Evolutionary conservation across 2,888 invertebrate genomes (phyloP), one percentile per base, ranked within the genome.

Genomic region (Cheilosia variabilis): DNA sequence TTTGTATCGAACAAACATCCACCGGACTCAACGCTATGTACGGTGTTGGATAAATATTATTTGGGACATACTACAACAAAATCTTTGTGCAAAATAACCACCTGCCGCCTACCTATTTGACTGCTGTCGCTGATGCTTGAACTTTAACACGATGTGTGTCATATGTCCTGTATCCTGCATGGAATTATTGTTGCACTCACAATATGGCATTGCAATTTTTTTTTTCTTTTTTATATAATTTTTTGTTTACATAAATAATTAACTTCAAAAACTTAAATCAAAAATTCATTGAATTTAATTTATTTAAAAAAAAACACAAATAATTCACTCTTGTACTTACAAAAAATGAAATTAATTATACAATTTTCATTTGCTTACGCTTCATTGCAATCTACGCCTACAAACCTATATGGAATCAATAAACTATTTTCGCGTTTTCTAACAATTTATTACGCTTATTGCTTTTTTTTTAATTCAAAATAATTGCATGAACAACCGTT

Each of bases 121-220:
- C 75, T 79, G 65, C 58, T 75, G 65, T 47, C 50, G 65, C 58
- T 69, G 84, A 71, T 72, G 66, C 80, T 79, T 80, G 50, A 75
- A 75, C 55, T 60, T 75, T 31, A 86, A 55, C 27, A 72, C 52
- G 58, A 75, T 53, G 55, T 65, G 27, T 50, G 71, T 71, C 58
- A 52, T 53, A 76, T 72, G 58, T 69, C 57, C 53, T 63, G 73
- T 58, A 37, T 58, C 66, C 43, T 80, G 86, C 86, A 86, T 86
- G 79, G 60, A 34, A 68, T 65, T 75, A 71, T 79, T 47, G 43
- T 73, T 73, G 77, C 82, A 78, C 77, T 52, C 17, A 45, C 55
- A 45, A 77, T 72, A 77, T 57, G 66, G 47, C 58, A 55, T 77
- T 77, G 60, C 65, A 47, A 45, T 41, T 71, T 15, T 47, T 73